Percentiles rank a stretch among this genome's conserved stretches.
phyloP scores from a whole-genome alignment of 2,888 invertebrate genomes.

The Acanthosoma haemorrhoidale region DNA sequence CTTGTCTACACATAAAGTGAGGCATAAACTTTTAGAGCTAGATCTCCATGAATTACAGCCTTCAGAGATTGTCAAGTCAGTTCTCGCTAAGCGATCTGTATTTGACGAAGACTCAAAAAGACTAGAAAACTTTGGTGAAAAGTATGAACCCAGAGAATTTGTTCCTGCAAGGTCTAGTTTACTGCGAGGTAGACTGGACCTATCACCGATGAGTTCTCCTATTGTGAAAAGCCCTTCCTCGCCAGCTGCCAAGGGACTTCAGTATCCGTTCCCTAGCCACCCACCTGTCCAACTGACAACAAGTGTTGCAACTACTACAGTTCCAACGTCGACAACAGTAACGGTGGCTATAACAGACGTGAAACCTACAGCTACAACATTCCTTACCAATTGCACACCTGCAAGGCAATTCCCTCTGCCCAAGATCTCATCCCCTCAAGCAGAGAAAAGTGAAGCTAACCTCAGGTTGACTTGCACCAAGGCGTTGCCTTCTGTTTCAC shows the following conservation, averaged over 20 bases:
- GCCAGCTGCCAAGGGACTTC: constrained; percentile 50
- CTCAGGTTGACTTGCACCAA: constrained; percentile 33
- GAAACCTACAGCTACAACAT: constrained; percentile 38
- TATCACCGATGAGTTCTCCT: constrained; percentile 41
- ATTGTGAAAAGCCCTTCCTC: constrained; percentile 40
- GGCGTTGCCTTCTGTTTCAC: background rate
- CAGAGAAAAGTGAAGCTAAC: constrained; percentile 38
- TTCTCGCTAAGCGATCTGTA: constrained; percentile 86
- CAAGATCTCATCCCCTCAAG: constrained; percentile 39
- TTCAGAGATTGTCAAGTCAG: constrained; percentile 86
- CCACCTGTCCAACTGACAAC: constrained; percentile 53
- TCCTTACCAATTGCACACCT: constrained; percentile 38
- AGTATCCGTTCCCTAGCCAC: constrained; percentile 74
- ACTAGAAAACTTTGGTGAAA: constrained; percentile 77
- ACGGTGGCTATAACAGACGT: constrained; percentile 43
- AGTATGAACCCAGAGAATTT: constrained; percentile 66
- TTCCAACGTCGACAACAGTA: constrained; percentile 42
- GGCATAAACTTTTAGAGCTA: constrained; percentile 70
- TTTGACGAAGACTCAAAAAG: constrained; percentile 94
- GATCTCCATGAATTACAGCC: constrained; percentile 79
- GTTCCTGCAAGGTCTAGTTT: constrained; percentile 43
- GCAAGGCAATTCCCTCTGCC: constrained; percentile 39
- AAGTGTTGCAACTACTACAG: constrained; percentile 43
- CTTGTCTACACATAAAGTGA: constrained; percentile 52
- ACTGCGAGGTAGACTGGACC: constrained; percentile 39